Evolutionary conservation across 2,797 vertebrate species (phyloP).

Genomic region (Tokudaia muenninki): DNA sequence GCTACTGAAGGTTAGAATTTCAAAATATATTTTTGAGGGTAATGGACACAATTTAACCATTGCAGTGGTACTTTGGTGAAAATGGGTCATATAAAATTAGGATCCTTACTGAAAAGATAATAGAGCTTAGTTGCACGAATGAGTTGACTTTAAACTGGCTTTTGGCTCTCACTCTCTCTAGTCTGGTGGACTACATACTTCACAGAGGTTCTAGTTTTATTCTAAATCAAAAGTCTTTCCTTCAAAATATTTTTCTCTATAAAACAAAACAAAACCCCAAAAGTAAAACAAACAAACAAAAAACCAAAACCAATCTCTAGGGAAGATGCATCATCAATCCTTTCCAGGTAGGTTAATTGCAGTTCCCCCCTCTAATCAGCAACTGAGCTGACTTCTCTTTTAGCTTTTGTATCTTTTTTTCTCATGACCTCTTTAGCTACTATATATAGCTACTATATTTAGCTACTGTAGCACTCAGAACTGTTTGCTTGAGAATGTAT

Average conservation of each 20-base stretch:
- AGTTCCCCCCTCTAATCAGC: not conserved
- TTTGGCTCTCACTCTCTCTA: not conserved
- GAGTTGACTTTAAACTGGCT: not conserved
- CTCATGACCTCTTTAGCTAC: not conserved
- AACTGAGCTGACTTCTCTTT: not conserved
- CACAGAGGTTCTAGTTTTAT: conserved; percentile 51
- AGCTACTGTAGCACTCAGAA: not conserved
- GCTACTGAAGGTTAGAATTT: not conserved
- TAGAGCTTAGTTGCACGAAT: not conserved
- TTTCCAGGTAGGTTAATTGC: not conserved
- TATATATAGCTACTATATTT: not conserved
- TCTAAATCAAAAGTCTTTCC: conserved; percentile 52
- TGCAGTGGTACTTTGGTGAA: not conserved
- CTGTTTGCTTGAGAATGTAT: not conserved
- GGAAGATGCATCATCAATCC: conserved; percentile 4
- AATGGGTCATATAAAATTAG: conserved; percentile 47
- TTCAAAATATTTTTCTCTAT: conserved; percentile 55
- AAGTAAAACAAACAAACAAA: not conserved
- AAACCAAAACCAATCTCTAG: not conserved
- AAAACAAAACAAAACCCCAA: not conserved
- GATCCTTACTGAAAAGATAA: conserved; percentile 50
- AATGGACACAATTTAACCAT: not conserved
- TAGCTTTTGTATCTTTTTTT: not conserved
- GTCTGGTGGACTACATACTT: not conserved
- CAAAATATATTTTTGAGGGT: not conserved